Base-by-base conservation (phyloP, 2,797 vertebrate genomes). In the Urophycis tenuis region DNA sequence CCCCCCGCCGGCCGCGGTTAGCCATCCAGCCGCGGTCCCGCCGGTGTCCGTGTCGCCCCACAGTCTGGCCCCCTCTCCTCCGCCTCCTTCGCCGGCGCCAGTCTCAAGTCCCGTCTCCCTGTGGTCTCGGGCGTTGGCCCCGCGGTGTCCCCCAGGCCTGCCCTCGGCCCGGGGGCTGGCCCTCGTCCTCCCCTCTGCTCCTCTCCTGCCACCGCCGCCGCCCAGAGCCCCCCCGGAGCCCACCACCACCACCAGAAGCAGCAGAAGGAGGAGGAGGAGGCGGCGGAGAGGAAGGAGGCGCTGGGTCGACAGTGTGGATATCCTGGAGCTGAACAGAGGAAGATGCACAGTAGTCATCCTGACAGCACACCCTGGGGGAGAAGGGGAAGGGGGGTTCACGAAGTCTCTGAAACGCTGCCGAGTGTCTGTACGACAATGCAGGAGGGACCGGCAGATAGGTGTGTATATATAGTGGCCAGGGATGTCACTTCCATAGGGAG, bases 401-500 rank as follows among this genome's bases (percentile, higher is more conserved):
- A 71, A 78, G 70, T 80, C 49, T 79, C 73, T 77, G 75, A 73
- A 71, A 78, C 64, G 81, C 72, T 45, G 29, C n/a, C n/a, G 71
- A 83, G 77, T 73, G 60, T 79, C 78, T 77, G 75, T 85, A 76
- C 86, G 73, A 77, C 82, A 85, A 74, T 83, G 84, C 77, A 81
- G 71, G 71, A 78, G 79, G 85, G 84, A 73, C 78, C 80, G 80
- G 75, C 67, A 83, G 83, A 78, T 89, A 90, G 85, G 88, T n/a
- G 87, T 91, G 89, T 85, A 88, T 93, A 92, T 94, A 94, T 93
- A 92, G 88, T 84, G 85, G 87, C 81, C 75, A 81, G 86, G 85
- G 86, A 87, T 86, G 79, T 78, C 82, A 90, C 85, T 90, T 91
- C 87, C 88, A 91, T 89, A 83, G 85, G 81, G 86, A 83, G 69